Conservation (phyloP, 1,140 invertebrate genomes). For the Phortica variegata region DNA sequence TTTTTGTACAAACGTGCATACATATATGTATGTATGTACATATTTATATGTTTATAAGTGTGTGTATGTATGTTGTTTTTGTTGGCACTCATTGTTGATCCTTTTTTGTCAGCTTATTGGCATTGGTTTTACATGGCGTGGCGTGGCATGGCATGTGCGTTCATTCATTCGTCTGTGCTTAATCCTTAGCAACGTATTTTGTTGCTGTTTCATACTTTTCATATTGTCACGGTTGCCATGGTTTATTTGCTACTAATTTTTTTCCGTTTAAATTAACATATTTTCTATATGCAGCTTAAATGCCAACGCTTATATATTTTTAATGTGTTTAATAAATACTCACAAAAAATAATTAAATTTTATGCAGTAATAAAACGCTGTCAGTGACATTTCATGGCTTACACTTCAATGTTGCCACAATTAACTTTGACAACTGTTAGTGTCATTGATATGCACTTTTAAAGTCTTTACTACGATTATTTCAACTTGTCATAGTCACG, state of each 20-base stretch:
- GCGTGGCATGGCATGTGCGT: neutral
- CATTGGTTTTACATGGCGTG: slow-evolving; percentile 30
- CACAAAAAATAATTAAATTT: too few species aligned
- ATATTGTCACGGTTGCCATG: slow-evolving; percentile 21
- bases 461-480: too few species aligned
- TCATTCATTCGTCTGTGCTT: slow-evolving; percentile 8
- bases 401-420: too few species aligned
- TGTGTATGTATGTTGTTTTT: slow-evolving; percentile 1
- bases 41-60: neutral
- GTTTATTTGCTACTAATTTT: slow-evolving; percentile 11
- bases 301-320: slow-evolving; percentile 14
- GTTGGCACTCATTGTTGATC: slow-evolving; percentile 1
- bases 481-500: too few species aligned
- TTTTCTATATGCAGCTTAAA: slow-evolving; percentile 16
- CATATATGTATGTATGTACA: too few species aligned
- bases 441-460: too few species aligned
- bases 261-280: slow-evolving; percentile 14
- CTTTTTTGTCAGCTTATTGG: slow-evolving; percentile 14
- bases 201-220: slow-evolving; percentile 1
- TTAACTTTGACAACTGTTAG: too few species aligned
- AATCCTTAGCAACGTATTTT: slow-evolving; percentile 36
- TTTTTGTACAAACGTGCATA: too few species aligned
- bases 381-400: too few species aligned
- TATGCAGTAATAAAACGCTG: too few species aligned
- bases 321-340: too few species aligned